These are phyloP conservation scores for Reticulitermes speratus DNA, from an alignment of 1,140 invertebrate species.

Conservation along the genomic window DNA sequence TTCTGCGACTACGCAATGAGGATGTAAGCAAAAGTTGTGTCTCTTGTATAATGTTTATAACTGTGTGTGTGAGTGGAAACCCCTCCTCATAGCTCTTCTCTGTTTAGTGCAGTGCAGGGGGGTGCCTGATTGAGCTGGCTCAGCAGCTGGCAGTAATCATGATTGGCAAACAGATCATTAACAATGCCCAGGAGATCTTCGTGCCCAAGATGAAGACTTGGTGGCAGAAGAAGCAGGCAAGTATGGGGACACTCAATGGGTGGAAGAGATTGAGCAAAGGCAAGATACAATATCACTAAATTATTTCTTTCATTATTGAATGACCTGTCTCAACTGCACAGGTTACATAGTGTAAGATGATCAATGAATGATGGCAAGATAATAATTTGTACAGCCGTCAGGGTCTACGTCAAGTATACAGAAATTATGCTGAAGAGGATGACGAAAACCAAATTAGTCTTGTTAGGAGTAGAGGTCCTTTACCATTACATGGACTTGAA, in stretches of 20 bases:
- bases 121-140: conserved; percentile 79
- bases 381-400: too few species aligned
- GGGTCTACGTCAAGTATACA: too few species aligned
- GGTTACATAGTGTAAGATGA: too few species aligned
- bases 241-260: background rate
- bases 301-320: too few species aligned
- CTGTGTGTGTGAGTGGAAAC: background rate
- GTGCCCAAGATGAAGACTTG: conserved; percentile 65
- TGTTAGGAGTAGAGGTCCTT: too few species aligned
- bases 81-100: background rate
- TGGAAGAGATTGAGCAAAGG: background rate
- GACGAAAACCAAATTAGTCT: too few species aligned
- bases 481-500: too few species aligned
- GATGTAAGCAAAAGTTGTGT: conserved; percentile 53
- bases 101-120: conserved; percentile 70
- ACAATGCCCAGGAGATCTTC: conserved; percentile 73
- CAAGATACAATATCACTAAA: background rate
- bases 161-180: conserved; percentile 82
- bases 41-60: background rate
- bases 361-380: too few species aligned
- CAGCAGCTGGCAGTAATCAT: conserved; percentile 83
- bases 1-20: conserved; percentile 69
- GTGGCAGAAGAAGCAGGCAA: conserved; percentile 53
- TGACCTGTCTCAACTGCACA: too few species aligned
- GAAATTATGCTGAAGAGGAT: too few species aligned